Conservation (phyloP, 2,113 vertebrate species). For the Charadrius vociferus region DNA sequence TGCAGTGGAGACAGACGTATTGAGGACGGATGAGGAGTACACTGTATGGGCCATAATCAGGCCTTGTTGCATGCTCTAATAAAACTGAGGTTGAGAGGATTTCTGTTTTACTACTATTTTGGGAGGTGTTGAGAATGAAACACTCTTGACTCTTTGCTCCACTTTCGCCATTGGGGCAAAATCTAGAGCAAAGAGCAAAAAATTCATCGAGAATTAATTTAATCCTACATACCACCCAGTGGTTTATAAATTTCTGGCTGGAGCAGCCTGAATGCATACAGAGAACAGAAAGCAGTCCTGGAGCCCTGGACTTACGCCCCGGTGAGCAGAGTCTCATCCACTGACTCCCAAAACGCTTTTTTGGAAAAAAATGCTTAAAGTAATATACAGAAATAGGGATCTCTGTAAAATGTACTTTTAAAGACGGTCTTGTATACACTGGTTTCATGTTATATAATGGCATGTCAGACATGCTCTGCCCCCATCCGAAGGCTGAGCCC, state of each 20-base stretch:
- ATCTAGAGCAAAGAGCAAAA: neutral
- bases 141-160: neutral
- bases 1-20: neutral
- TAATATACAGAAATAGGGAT: neutral
- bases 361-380: slow-evolving; percentile 26
- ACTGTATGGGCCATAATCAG: neutral
- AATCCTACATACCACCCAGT: neutral
- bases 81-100: neutral
- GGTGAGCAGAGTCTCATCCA: neutral
- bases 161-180: neutral
- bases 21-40: neutral
- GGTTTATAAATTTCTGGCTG: neutral
- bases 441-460: slow-evolving; percentile 64
- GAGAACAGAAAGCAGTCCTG: neutral
- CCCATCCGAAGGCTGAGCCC: neutral
- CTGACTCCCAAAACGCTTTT: neutral
- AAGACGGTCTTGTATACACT: slow-evolving; percentile 26
- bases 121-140: neutral
- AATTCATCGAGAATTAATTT: neutral
- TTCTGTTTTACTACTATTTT: neutral
- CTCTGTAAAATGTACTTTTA: slow-evolving; percentile 16
- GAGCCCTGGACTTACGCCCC: neutral
- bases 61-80: neutral
- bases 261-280: neutral
- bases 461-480: slow-evolving; percentile 2